A percentile compares a stretch with the other conserved stretches of the same genome.
phyloP scores from a whole-genome alignment of 2,113 vertebrate species.

The Larimichthys polyactis region DNA sequence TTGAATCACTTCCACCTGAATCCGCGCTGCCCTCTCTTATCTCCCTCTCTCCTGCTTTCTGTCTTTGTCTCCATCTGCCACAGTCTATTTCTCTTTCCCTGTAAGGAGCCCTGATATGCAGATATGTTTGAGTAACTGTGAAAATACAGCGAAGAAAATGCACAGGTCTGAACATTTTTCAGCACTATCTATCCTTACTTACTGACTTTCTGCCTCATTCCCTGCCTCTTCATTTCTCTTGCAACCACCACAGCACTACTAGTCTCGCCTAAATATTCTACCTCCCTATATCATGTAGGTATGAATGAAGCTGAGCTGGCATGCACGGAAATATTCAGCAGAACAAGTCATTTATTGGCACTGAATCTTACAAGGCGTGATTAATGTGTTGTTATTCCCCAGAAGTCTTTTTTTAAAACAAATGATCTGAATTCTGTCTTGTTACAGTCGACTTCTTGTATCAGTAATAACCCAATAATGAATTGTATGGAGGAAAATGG shows the following conservation, averaged over 20 bases:
- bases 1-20: constrained; percentile 16
- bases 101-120: constrained; percentile 48
- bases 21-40: constrained; percentile 39
- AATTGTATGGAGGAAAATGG: too few species aligned
- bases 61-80: constrained; percentile 19
- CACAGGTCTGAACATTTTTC: constrained; percentile 54
- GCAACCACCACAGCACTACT: constrained; percentile 26
- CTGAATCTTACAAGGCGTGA: constrained; percentile 3
- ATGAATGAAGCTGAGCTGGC: constrained; percentile 24
- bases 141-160: constrained; percentile 44
- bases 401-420: not conserved
- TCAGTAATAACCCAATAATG: not conserved
- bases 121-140: constrained; percentile 53
- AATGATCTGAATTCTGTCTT: constrained; percentile 20
- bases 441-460: not conserved
- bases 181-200: constrained; percentile 44
- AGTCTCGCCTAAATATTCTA: constrained; percentile 21
- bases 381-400: not conserved
- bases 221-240: constrained; percentile 48
- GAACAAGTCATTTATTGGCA: constrained; percentile 19
- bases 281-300: constrained; percentile 12
- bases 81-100: constrained; percentile 39
- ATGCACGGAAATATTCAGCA: constrained; percentile 13
- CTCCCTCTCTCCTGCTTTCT: constrained; percentile 9
- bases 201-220: constrained; percentile 56